Evolutionary conservation across 2,797 vertebrate genomes (phyloP), one percentile per base, ranked within the genome.

Genomic region (Mareca penelope): DNA sequence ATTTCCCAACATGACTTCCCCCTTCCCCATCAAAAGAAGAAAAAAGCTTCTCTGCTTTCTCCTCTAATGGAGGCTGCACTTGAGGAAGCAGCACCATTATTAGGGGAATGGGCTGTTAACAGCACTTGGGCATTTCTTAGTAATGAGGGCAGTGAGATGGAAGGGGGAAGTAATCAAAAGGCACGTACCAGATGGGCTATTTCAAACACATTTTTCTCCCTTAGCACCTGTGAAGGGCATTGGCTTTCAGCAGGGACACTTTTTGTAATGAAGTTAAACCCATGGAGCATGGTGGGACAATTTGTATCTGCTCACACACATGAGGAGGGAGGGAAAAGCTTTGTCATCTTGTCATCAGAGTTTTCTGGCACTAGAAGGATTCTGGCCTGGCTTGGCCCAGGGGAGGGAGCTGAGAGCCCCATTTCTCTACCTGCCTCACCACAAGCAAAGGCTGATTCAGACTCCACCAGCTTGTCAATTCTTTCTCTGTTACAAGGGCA

Each of bases 131-230:
- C 84, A 92, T 71, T 89, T 88, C 88, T 61, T 50, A 61, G 80
- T 82, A 90, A 93, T 80, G 81, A 93, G 76, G 79, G 84, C 69
- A 90, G 72, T 28, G 76, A 93, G 71, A 87, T 57, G 75, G 81
- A 77, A 84, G 81, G 65, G 65, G 50, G 79, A 82, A 52, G 88
- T 60, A 61, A 95, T 89, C 84, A 77, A 80, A 95, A 61, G 18
- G 65, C 80, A 29, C 0, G 1, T 28, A 88, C 85, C 92, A 95
- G 79, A 87, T 85, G 86, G 86, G 72, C 72, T 82, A 57, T 94
- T 96, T 85, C 90, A 93, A 90, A 92, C 61, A 60, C 90, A 72
- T 93, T 95, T 95, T 80, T 93, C 90, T 95, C 94, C 90, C 89
- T 88, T 52, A 69, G 93, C 89, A 80, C 89, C 92, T 89, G 88